Conservation (phyloP, 2,113 vertebrate genomes). For the Cynocephalus volans region DNA sequence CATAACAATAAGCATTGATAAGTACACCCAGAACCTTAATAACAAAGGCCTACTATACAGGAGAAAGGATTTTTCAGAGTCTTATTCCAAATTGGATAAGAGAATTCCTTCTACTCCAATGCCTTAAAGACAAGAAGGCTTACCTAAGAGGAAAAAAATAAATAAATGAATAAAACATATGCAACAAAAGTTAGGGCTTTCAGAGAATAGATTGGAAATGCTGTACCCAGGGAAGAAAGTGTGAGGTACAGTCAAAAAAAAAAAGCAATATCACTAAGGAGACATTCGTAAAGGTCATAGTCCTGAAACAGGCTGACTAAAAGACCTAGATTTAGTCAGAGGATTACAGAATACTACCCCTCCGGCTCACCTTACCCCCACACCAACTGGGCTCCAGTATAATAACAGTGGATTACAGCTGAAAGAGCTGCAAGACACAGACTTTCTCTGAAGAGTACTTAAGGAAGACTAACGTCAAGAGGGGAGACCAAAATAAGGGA, state of each 20-base stretch:
- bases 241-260: background rate
- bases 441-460: conserved; percentile 56
- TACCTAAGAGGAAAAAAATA: background rate
- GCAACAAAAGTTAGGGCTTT: background rate
- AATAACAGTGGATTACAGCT: conserved; percentile 53
- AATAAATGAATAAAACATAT: background rate
- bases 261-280: background rate
- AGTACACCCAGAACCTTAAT: background rate
- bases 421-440: conserved; percentile 23
- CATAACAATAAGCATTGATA: background rate
- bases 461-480: background rate
- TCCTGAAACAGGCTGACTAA: background rate
- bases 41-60: background rate
- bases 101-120: background rate
- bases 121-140: background rate
- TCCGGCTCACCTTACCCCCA: background rate
- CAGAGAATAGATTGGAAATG: background rate
- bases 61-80: background rate
- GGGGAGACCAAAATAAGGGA: conserved; percentile 37
- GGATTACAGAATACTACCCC: background rate
- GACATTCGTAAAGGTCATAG: background rate
- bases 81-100: background rate
- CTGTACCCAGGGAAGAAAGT: background rate
- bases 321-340: conserved; percentile 28
- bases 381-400: background rate